Conservation (phyloP, 2,797 vertebrate genomes). For the Halcyon smyrnensis region DNA sequence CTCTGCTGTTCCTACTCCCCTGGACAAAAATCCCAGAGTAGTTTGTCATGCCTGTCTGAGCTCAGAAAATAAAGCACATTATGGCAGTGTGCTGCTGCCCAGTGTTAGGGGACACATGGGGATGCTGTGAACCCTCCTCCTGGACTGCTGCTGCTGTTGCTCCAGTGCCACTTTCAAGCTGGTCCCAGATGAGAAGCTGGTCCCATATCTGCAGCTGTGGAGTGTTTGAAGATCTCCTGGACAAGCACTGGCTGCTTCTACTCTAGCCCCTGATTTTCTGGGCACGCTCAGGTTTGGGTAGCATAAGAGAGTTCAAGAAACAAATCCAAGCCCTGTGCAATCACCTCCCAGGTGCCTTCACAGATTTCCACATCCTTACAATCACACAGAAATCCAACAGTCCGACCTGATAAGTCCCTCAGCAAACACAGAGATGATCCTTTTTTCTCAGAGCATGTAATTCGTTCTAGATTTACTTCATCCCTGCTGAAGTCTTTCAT, state of each 20-base stretch:
- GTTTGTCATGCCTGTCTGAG: neutral
- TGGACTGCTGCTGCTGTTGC: neutral
- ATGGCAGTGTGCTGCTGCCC: fast-evolving
- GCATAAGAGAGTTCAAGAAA: neutral
- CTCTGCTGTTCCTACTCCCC: fast-evolving
- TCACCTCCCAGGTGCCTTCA: neutral
- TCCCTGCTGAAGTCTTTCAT: neutral
- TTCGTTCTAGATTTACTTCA: neutral
- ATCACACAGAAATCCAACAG: neutral
- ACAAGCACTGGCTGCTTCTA: neutral
- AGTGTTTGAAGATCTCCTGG: neutral
- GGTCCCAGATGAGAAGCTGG: neutral
- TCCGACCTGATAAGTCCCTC: neutral
- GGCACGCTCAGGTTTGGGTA: no score
- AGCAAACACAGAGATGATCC: neutral
- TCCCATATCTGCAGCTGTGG: neutral
- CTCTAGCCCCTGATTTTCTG: neutral
- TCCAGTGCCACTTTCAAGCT: neutral
- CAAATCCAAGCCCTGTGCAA: neutral
- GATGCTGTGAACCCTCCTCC: neutral
- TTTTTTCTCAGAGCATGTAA: neutral
- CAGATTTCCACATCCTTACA: neutral
- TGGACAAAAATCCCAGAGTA: neutral
- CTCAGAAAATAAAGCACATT: neutral
- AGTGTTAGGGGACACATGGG: fast-evolving